Percentiles rank a stretch among this genome's conserved stretches.
These are phyloP conservation scores for Odontocolon sp. DNA, from an alignment of 2,888 invertebrate species.

Conservation along the genomic window DNA sequence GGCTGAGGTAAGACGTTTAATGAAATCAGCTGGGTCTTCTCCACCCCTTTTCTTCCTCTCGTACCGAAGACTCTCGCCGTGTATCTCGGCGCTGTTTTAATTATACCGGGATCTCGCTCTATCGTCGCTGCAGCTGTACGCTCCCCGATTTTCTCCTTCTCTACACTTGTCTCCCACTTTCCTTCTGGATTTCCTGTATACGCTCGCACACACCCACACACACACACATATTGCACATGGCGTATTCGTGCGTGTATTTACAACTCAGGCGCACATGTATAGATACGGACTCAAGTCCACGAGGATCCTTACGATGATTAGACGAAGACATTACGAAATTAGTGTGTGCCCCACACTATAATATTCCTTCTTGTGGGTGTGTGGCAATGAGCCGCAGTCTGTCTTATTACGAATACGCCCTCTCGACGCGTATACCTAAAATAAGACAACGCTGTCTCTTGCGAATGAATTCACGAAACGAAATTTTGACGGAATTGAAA, in stretches of 20 bases:
- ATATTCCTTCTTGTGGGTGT: too few species aligned
- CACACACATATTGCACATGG: too few species aligned
- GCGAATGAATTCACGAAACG: not conserved
- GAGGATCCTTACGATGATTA: constrained; percentile 74
- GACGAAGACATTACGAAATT: constrained; percentile 75
- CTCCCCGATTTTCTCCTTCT: constrained; percentile 25
- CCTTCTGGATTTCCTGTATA: not conserved
- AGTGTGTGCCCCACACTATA: constrained; percentile 63
- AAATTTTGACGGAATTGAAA: not conserved
- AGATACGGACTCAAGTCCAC: constrained; percentile 8
- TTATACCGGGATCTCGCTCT: constrained; percentile 67
- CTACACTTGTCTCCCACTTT: constrained; percentile 39
- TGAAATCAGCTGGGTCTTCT: constrained; percentile 69
- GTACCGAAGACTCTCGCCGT: constrained; percentile 29
- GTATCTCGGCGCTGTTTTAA: constrained; percentile 68
- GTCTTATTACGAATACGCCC: constrained; percentile 19
- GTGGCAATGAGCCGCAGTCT: not conserved
- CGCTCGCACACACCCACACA: not conserved
- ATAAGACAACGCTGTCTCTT: not conserved
- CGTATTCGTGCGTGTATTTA: not conserved
- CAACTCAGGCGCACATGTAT: too few species aligned
- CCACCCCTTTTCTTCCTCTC: constrained; percentile 16
- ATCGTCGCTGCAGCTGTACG: constrained; percentile 56
- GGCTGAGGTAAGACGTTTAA: constrained; percentile 71
- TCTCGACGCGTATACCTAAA: not conserved